Conservation (phyloP, 1,140 invertebrate genomes). For the Bactericera cockerelli region DNA sequence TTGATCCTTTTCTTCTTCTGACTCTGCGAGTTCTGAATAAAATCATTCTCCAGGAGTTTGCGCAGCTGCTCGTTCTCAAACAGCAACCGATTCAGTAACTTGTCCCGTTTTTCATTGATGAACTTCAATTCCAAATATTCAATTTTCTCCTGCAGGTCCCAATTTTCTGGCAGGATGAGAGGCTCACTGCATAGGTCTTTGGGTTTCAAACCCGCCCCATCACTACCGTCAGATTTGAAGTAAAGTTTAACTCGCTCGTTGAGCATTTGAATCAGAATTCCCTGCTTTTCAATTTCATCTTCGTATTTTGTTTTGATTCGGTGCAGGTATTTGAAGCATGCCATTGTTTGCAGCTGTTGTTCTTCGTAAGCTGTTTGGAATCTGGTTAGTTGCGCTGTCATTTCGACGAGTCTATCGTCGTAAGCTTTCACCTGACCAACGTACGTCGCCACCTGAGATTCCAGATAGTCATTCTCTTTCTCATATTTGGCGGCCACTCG, state of each 20-base stretch:
- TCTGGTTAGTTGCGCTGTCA: no score
- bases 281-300: neutral
- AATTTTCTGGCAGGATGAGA: neutral
- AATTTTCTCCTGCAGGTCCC: neutral
- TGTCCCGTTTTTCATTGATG: conserved; percentile 2
- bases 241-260: neutral
- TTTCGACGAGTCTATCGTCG: no score
- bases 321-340: neutral
- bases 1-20: neutral
- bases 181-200: no score
- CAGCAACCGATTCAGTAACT: neutral
- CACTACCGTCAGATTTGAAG: neutral
- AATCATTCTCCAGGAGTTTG: neutral
- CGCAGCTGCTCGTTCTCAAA: neutral
- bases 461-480: no score
- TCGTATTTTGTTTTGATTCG: neutral
- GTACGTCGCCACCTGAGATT: no score
- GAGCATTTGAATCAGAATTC: neutral
- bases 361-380: neutral
- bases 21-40: neutral
- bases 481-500: no score
- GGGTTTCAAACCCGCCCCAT: no score
- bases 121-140: conserved; percentile 6
- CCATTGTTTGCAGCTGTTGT: neutral
- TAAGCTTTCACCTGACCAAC: no score